phyloP scores from a whole-genome alignment of 1,140 invertebrate species.

The Hestina assimilis region DNA sequence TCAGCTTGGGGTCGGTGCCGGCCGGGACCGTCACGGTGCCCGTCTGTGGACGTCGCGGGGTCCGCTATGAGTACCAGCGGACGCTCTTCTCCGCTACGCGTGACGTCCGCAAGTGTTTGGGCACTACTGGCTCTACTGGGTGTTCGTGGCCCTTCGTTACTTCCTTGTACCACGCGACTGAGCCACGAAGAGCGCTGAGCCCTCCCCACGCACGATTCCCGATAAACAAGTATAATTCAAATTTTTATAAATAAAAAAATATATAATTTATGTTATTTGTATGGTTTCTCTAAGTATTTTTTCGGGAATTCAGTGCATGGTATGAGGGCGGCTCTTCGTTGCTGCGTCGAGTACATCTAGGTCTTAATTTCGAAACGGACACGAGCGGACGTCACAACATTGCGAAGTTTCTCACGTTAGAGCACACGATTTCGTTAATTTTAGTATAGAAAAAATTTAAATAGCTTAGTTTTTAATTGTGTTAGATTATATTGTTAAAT shows the following conservation, averaged over 20 bases:
- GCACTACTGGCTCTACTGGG: slow-evolving; percentile 1
- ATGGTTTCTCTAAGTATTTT: too few relatives aligned
- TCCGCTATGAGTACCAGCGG: slow-evolving; percentile 64
- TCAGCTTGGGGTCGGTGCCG: slow-evolving; percentile 76
- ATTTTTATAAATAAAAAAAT: too few relatives aligned
- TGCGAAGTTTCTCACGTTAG: slow-evolving; percentile 29
- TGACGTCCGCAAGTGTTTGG: slow-evolving; percentile 55
- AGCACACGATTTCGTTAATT: slow-evolving; percentile 8
- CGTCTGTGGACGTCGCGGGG: slow-evolving; percentile 53
- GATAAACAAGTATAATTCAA: too few relatives aligned
- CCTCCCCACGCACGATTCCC: too few relatives aligned
- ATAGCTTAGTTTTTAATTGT: not conserved
- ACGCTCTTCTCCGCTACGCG: slow-evolving; percentile 67
- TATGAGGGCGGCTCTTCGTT: too few relatives aligned
- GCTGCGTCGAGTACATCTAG: too few relatives aligned
- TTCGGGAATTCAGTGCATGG: too few relatives aligned
- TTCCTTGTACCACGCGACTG: too few relatives aligned
- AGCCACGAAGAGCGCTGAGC: too few relatives aligned
- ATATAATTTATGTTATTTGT: too few relatives aligned
- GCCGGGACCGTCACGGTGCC: slow-evolving; percentile 76
- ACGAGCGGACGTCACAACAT: slow-evolving; percentile 73
- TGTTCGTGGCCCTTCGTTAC: not conserved
- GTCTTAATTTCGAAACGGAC: slow-evolving; percentile 40
- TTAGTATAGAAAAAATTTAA: not conserved
- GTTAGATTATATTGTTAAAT: not conserved